A percentile compares a stretch with the other conserved stretches of the same genome.
Evolutionary conservation across 1,140 invertebrate genomes (phyloP).

Genomic region (Platorchestia sp.): DNA sequence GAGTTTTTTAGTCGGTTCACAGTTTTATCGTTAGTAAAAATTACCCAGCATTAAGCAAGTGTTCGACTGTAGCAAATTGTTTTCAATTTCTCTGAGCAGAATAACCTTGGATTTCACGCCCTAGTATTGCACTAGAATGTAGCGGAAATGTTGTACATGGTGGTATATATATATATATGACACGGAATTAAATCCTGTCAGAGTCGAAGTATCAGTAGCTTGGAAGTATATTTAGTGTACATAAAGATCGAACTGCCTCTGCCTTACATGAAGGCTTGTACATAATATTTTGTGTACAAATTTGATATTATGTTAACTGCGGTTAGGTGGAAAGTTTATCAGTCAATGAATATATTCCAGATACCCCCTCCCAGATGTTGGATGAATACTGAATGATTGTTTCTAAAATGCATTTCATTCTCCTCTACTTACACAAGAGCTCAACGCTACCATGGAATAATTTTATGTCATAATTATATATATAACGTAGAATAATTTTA

Average conservation of each 20-base stretch:
- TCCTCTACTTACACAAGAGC: not conserved
- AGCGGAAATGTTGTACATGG: not conserved
- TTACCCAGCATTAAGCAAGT: not conserved
- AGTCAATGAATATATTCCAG: not conserved
- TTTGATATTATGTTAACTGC: conserved; percentile 11
- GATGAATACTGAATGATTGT: not conserved
- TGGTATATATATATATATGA: not conserved
- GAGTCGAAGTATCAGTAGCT: not conserved
- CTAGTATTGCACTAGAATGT: not conserved
- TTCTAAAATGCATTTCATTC: not conserved
- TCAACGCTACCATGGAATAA: not conserved
- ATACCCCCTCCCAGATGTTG: not conserved
- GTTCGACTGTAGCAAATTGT: too few relatives aligned
- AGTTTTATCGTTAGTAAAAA: too few relatives aligned
- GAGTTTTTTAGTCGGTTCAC: too few relatives aligned
- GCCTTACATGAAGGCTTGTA: conserved; percentile 13
- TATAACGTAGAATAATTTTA: not conserved
- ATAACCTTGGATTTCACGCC: not conserved
- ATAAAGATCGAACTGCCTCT: conserved; percentile 3
- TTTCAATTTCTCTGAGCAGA: too few relatives aligned
- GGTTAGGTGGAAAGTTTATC: not conserved
- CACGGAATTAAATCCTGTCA: not conserved
- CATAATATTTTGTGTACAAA: conserved; percentile 7
- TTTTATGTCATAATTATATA: too few relatives aligned
- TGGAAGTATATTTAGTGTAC: not conserved